Percentiles rank a stretch among this genome's conserved stretches.
phyloP scores from a whole-genome alignment of 1,140 invertebrate species.

The Cotesia chilonis region DNA sequence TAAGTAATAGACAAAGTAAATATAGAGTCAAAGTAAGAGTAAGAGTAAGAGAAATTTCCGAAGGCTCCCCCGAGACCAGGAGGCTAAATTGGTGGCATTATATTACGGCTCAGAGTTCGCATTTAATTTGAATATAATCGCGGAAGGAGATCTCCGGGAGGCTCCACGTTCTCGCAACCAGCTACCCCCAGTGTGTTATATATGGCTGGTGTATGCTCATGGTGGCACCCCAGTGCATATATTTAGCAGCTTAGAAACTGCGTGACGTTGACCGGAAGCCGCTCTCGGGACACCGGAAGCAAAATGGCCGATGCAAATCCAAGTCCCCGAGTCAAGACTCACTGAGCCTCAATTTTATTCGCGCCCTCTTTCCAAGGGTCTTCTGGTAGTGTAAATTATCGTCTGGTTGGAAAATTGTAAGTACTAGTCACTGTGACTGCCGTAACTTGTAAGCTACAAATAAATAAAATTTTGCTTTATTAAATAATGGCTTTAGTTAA shows the following conservation, averaged over 20 bases:
- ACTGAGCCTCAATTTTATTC: slow-evolving; percentile 44
- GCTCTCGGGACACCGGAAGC: slow-evolving; percentile 63
- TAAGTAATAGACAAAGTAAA: not conserved
- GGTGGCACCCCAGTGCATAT: slow-evolving; percentile 22
- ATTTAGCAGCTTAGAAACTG: slow-evolving; percentile 53
- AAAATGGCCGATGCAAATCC: slow-evolving; percentile 56
- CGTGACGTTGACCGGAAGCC: slow-evolving; percentile 65
- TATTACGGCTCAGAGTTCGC: slow-evolving; percentile 63
- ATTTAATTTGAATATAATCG: slow-evolving; percentile 69
- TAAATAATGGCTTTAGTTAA: too few species aligned
- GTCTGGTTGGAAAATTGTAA: not conserved
- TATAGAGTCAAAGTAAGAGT: not conserved
- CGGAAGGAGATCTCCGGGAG: slow-evolving; percentile 59
- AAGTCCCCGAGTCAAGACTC: slow-evolving; percentile 30
- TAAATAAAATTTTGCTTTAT: too few species aligned
- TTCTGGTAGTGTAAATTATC: slow-evolving; percentile 34
- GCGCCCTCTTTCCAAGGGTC: slow-evolving; percentile 47
- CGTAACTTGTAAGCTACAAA: too few species aligned
- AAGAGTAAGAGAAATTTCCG: slow-evolving; percentile 8
- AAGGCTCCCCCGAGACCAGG: slow-evolving; percentile 37
- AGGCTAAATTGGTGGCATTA: slow-evolving; percentile 66
- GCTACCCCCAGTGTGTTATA: slow-evolving; percentile 39
- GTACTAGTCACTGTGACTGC: too few species aligned
- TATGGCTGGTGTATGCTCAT: slow-evolving; percentile 19
- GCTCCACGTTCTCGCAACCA: slow-evolving; percentile 44